These are phyloP conservation scores for Zaprionus obscuricornis DNA, from an alignment of 2,888 invertebrate genomes.

Conservation along the genomic window DNA sequence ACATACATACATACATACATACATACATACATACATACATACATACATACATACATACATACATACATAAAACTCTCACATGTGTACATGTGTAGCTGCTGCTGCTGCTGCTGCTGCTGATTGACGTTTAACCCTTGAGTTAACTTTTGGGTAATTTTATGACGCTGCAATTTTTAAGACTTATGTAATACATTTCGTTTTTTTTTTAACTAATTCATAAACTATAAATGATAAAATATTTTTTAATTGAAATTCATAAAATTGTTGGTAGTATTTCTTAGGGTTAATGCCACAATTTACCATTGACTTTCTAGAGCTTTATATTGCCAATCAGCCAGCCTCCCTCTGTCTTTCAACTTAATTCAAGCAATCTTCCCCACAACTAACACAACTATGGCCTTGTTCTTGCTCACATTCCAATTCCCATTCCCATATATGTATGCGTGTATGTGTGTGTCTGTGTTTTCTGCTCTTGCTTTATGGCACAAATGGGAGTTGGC, in stretches of 20 bases:
- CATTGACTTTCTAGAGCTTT: slow-evolving; percentile 38
- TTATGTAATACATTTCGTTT: no score
- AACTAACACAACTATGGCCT: neutral
- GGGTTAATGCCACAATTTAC: slow-evolving; percentile 31
- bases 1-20: neutral
- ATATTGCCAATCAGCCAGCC: slow-evolving; percentile 66
- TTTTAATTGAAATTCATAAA: no score
- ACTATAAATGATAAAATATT: no score
- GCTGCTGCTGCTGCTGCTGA: no score
- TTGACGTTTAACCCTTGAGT: no score
- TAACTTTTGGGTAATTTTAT: no score
- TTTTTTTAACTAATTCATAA: no score
- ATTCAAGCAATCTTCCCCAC: slow-evolving; percentile 13
- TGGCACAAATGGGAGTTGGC: slow-evolving; percentile 79
- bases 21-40: neutral
- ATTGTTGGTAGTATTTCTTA: neutral
- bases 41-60: neutral
- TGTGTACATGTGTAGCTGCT: no score
- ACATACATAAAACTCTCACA: no score
- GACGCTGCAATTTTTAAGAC: no score
- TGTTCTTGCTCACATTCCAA: slow-evolving; percentile 8
- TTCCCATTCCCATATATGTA: neutral
- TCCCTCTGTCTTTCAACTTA: slow-evolving; percentile 13
- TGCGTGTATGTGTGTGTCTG: neutral
- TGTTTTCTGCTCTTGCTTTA: slow-evolving; percentile 65